Evolutionary conservation across 2,113 vertebrate genomes (phyloP), one percentile per base, ranked within the genome.

Genomic region (Poeciliopsis occidentalis): DNA sequence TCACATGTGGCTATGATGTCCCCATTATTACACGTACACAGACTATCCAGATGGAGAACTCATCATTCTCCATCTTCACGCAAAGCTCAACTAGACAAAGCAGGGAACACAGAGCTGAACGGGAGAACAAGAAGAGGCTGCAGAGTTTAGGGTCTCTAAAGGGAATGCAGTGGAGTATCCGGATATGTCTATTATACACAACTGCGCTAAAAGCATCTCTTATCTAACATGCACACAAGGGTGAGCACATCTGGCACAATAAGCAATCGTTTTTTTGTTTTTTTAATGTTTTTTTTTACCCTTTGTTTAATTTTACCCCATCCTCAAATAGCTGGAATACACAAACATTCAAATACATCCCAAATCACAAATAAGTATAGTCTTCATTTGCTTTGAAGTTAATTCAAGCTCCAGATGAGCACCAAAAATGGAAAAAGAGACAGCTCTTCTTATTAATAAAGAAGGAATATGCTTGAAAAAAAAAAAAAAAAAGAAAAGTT

Each of bases 131-230:
- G 67, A 66, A 61, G 67, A 84, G 68, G 76, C 76, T 87, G 88
- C 81, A 82, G 87, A 79, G 86, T 84, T 74, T 67, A 64, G 60
- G 39, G 77, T 87, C 87, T 83, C 87, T 54, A 22, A 64, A 57
- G 66, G 89, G 82, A 70, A 75, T 71, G 64, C 73, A 70, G 64
- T 60, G 69, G 82, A 80, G 69, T 82, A 84, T 87, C 27, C 60
- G 67, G 67, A 80, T 68, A 13, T 70, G 51, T 77, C 75, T 57
- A 81, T 89, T 71, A 85, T 51, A 85, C 60, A 64, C 73, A 37
- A 17, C 27, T 67, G 70, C 68, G 69, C 78, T 87, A 75, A 83
- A 75, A 81, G 86, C 82, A 66, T 64, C 63, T 68, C 29, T 69
- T 62, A 47, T 17, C 63, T 30, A 51, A 60, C 41, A 32, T 24